Evolutionary conservation across 2,113 vertebrate species (phyloP), one percentile per base, ranked within the genome.

Genomic region (Lynx canadensis): DNA sequence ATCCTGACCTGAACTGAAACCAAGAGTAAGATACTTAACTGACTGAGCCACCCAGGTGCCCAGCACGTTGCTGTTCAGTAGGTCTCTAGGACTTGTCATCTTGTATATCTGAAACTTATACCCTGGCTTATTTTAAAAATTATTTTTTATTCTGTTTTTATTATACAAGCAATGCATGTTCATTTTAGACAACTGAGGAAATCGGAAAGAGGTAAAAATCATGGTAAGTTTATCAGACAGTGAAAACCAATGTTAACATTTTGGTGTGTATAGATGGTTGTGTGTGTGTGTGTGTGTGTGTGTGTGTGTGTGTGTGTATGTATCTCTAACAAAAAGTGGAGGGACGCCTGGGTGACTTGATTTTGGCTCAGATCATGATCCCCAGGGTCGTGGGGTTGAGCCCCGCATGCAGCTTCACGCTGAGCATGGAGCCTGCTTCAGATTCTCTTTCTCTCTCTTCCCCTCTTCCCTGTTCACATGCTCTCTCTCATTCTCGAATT

Each of bases 111-210:
- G 65, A 69, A 25, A 48, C 23, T 79, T 79, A 55, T 6, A n/a
- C 14, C 15, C 11, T 92, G 74, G 48, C 21, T 92, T 48, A 94
- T 84, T 96, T 78, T 21, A 89, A 94, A 95, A 90, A 45, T 82
- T 41, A 93, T 36, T 87, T 33, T 88, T 83, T 84, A 41, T 86
- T 82, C 48, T 86, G 38, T 71, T 89, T 81, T 87, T 60, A 71
- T 91, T 82, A 73, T 15, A 81, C 5, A 52, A 18, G 11, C n/a
- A 94, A 78, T 96, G 2, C 5, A 73, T 92, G 15, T 82, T 86
- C 5, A 73, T 78, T 90, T 94, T 93, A 83, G 73, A 57, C 10
- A 92, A 74, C 76, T 83, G 55, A 91, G 38, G 93, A 25, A 88
- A 65, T 29, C 4, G 69, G 36, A 92, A 91, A 95, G 31, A 57